Evolutionary conservation across 2,113 vertebrate genomes (phyloP).

Genomic region (Thalassoma bifasciatum): DNA sequence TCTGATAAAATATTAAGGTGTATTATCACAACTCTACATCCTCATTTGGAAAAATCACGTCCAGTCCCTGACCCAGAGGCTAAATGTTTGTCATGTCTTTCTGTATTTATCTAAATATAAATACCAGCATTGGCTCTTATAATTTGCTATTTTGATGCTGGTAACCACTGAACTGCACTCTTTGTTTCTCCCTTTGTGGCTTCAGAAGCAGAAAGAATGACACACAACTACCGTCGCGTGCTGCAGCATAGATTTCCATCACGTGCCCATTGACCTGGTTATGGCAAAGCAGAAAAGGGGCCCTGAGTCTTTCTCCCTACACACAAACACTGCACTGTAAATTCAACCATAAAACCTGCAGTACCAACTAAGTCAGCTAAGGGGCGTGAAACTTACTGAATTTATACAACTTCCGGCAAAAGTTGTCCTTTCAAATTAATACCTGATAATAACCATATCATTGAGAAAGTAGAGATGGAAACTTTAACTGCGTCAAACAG

Average conservation of each 20-base stretch:
- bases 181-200: too few relatives aligned
- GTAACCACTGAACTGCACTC: not conserved
- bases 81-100: too few relatives aligned
- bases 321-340: not conserved
- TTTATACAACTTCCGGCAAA: constrained; percentile 5
- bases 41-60: too few relatives aligned
- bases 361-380: constrained; percentile 1
- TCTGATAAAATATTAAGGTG: too few relatives aligned
- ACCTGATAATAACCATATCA: not conserved
- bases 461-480: not conserved
- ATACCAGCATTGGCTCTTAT: not conserved
- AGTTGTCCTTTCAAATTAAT: constrained; percentile 34
- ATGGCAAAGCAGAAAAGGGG: too few relatives aligned
- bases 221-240: not conserved
- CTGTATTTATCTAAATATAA: too few relatives aligned
- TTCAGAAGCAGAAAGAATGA: not conserved
- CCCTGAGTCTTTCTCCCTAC: not conserved
- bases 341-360: not conserved
- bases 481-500: not conserved
- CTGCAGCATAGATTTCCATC: not conserved
- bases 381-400: constrained; percentile 2
- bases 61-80: too few relatives aligned
- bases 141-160: not conserved
- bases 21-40: too few relatives aligned
- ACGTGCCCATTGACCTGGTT: not conserved